Evolutionary conservation across 2,113 vertebrate genomes (phyloP), one percentile per base, ranked within the genome.

Genomic region (Nematolebias whitei): DNA sequence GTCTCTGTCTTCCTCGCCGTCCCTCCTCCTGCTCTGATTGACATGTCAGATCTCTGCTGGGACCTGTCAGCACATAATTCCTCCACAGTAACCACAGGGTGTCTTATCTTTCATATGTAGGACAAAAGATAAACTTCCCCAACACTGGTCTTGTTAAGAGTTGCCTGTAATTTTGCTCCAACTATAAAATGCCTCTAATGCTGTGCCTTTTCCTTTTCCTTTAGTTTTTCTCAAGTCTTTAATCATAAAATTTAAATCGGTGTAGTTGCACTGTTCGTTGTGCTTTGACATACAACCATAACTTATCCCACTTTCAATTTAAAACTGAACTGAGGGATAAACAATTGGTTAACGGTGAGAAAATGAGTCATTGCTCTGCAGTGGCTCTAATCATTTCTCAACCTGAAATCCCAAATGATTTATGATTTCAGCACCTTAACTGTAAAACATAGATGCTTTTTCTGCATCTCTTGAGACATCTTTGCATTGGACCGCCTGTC

Each of bases 61-160:
- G 77, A 78, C 70, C 76, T 79, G 76, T 85, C 83, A 80, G 72
- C 71, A 41, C 64, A 63, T 18, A 80, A 49, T 73, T 71, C 54
- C 67, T 70, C 52, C 70, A 69, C 49, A 16, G 9, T 78, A 76
- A 79, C 80, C 55, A 50, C 62, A 51, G 85, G 76, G 85, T 55
- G 78, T 54, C 73, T n/a, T 69, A 13, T 58, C 69, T 88, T 79
- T 81, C 62, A 79, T 75, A 79, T 66, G 74, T 84, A 72, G 85
- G 82, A 86, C 79, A 68, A 75, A 67, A 76, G 62, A 64, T 64
- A 68, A 76, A 76, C 65, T 81, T 79, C 75, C 15, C 70, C 49
- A 68, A 54, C 63, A 50, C 60, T 12, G 5, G 15, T 75, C 70
- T 53, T 48, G 55, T 71, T 18, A 53, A 63, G 35, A 67, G 53